Percentiles rank a stretch among this genome's conserved stretches.
Evolutionary conservation across 2,888 invertebrate genomes (phyloP).

Genomic region (Ennomos quercinarius): DNA sequence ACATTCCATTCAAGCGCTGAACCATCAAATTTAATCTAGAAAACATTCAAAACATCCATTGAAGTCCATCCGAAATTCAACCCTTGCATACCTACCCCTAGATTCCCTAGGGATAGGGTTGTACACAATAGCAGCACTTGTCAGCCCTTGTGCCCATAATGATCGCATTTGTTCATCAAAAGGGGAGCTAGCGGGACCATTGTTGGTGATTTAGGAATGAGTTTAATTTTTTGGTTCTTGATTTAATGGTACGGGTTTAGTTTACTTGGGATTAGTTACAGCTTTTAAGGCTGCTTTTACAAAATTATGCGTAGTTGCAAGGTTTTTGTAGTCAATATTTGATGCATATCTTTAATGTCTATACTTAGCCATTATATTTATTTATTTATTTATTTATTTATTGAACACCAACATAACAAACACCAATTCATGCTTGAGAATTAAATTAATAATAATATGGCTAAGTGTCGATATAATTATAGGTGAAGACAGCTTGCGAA

Average conservation of each 20-base stretch:
- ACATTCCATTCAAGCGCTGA: conserved; percentile 10
- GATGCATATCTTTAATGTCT: too few species aligned
- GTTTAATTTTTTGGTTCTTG: conserved; percentile 29
- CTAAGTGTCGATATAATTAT: too few species aligned
- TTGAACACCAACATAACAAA: too few species aligned
- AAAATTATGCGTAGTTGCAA: too few species aligned
- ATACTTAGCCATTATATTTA: too few species aligned
- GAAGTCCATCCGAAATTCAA: conserved; percentile 19
- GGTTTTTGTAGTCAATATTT: too few species aligned
- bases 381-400: too few species aligned
- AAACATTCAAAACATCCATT: conserved; percentile 25
- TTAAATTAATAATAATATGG: too few species aligned
- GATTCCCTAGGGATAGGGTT: conserved; percentile 55
- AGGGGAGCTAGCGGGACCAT: conserved; percentile 11
- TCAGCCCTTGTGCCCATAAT: conserved; percentile 46
- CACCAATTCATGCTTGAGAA: too few species aligned
- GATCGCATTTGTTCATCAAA: conserved; percentile 44
- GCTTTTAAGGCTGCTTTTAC: too few species aligned
- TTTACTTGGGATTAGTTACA: too few species aligned
- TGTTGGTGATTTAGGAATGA: conserved; percentile 18
- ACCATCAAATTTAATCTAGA: conserved; percentile 22
- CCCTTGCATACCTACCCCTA: conserved; percentile 40
- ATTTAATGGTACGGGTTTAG: conserved; percentile 11
- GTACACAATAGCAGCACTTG: conserved; percentile 50
- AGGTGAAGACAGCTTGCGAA: too few species aligned